Evolutionary conservation across 2,888 invertebrate genomes (phyloP).

Genomic region (Ernsta delagoae): DNA sequence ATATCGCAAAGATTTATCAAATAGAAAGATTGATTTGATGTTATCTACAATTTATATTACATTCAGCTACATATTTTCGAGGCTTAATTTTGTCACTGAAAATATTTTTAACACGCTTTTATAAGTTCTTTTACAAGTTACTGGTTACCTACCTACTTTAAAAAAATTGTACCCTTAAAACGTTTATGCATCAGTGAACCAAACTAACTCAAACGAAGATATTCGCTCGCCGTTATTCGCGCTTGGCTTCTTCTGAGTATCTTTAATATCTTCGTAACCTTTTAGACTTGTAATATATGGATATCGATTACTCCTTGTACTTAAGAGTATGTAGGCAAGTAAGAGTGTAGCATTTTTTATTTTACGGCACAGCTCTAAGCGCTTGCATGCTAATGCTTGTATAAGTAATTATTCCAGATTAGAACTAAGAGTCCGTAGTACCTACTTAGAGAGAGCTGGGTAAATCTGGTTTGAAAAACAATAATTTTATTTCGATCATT

Average conservation of each 20-base stretch:
- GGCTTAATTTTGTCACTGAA: constrained; percentile 9
- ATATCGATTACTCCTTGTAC: background rate
- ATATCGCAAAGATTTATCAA: constrained; percentile 28
- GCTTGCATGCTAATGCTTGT: no score
- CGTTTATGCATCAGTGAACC: constrained; percentile 18
- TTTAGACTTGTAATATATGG: constrained; percentile 10
- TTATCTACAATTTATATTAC: background rate
- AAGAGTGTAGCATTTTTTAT: background rate
- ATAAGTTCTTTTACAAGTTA: background rate
- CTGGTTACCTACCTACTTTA: background rate
- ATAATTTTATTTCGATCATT: no score
- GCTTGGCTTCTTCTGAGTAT: constrained; percentile 2
- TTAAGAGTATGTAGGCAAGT: background rate
- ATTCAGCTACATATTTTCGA: background rate
- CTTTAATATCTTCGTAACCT: constrained; percentile 9
- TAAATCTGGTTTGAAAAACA: no score
- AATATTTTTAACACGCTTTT: no score
- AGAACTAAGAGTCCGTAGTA: no score
- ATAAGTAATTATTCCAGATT: no score
- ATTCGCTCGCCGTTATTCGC: constrained; percentile 4
- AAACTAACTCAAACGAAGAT: constrained; percentile 22
- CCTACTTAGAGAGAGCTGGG: no score
- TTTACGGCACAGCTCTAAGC: background rate
- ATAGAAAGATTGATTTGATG: constrained; percentile 25
- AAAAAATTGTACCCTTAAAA: constrained; percentile 1